Evolutionary conservation across 2,888 invertebrate genomes (phyloP).

Genomic region (Mactromeris polynyma): DNA sequence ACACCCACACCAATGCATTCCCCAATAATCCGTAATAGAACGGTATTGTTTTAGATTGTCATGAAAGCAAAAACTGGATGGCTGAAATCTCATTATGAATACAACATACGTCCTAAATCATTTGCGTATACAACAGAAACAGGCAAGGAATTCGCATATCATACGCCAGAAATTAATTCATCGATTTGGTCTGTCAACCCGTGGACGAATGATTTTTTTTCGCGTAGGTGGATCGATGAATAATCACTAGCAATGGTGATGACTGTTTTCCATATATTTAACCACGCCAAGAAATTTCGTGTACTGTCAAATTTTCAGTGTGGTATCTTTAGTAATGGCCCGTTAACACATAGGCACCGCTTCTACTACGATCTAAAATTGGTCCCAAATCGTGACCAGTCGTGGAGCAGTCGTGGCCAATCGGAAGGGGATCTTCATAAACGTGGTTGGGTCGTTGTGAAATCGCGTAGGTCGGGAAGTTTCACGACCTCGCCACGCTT

Average conservation of each 20-base stretch:
- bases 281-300: not conserved
- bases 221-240: not conserved
- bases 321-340: not conserved
- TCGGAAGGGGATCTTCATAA: too few relatives aligned
- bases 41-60: not conserved
- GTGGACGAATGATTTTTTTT: not conserved
- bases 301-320: not conserved
- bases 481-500: too few relatives aligned
- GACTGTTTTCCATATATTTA: not conserved
- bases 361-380: too few relatives aligned
- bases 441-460: too few relatives aligned
- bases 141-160: too few relatives aligned
- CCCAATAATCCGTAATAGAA: not conserved
- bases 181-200: not conserved
- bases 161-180: not conserved
- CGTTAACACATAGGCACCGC: not conserved
- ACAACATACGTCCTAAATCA: too few relatives aligned
- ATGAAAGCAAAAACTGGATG: not conserved
- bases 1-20: too few relatives aligned
- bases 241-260: not conserved
- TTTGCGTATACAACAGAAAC: not conserved
- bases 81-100: not conserved
- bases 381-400: too few relatives aligned
- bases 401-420: too few relatives aligned
- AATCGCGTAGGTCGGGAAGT: too few relatives aligned